Percentiles rank a stretch among this genome's conserved stretches.
These are phyloP conservation scores for Drosophila punjabiensis DNA, from an alignment of 1,140 invertebrate genomes.

Conservation along the genomic window DNA sequence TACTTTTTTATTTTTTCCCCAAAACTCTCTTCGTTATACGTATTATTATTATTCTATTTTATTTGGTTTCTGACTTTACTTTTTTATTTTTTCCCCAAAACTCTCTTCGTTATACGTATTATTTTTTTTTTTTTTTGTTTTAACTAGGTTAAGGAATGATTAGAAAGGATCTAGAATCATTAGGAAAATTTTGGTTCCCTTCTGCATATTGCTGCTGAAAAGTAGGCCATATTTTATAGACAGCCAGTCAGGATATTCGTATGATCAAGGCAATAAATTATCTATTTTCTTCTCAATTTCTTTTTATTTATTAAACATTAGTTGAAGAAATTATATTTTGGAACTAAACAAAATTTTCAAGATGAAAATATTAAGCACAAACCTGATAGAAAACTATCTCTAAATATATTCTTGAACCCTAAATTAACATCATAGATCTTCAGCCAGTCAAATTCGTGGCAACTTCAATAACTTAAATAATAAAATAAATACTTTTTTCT, in stretches of 20 bases:
- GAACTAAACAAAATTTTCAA: background rate
- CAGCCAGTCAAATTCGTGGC: rapidly evolving
- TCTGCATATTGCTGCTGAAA: background rate
- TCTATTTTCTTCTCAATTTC: background rate
- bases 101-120: no score
- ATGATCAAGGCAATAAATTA: background rate
- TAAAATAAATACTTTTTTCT: background rate
- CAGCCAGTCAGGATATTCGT: background rate
- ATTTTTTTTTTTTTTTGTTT: background rate
- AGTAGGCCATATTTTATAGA: background rate
- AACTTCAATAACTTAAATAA: background rate
- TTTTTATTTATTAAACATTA: background rate
- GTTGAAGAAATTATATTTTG: background rate
- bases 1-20: background rate
- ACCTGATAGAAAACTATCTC: background rate
- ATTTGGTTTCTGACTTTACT: no score
- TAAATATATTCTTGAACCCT: background rate
- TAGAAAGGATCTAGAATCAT: background rate
- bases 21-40: no score
- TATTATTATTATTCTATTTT: background rate
- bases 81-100: background rate
- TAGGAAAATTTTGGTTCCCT: background rate
- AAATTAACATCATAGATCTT: background rate
- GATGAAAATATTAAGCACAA: no score
- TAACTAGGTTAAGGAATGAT: background rate